Base-by-base conservation (phyloP, 2,888 invertebrate genomes). In the Drosophila pseudotalamancana region DNA sequence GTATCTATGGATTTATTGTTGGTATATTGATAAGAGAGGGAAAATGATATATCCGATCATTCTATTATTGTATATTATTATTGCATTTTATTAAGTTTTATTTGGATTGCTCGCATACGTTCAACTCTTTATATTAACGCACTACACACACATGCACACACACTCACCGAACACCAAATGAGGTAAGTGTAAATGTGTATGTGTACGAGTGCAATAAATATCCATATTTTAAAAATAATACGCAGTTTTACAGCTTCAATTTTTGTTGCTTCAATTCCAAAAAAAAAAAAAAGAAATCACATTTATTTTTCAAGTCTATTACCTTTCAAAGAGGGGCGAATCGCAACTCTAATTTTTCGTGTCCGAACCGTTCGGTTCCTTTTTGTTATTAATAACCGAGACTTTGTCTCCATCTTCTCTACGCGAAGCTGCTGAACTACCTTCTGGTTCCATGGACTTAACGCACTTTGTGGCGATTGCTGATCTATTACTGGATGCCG, bases 141-240 rank as follows among this genome's bases (percentile, higher is more conserved):
- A 61, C 42, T 34, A 39, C 21, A 61, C 25, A 49, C 35, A 59
- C 61, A 60, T 9, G 34, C 60, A 61, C 60, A 49, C 60, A 42
- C n/a, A 25, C 12, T 19, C 60, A 34, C 25, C 6, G 9, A 9
- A 14, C 31, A 27, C 14, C 16, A 32, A 34, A 32, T 16, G 39
- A 60, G 16, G 21, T 16, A 32, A 59, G 59, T 59, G 60, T 60
- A 40, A 39, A 16, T 18, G 48, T 34, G 27, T 18, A 9, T 16
- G 32, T n/a, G n/a, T n/a, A 18, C 0, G 16, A 42, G 32, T 48
- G 48, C 48, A 21, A n/a, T 31, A 1, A n/a, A 21, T 60, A 57
- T 19, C 12, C 14, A 19, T n/a, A n/a, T n/a, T 16, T 21, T n/a
- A n/a, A n/a, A n/a, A 4, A 8, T 4, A 29, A 18, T 25, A 23